Evolutionary conservation across 2,797 vertebrate species (phyloP).

Genomic region (Poecilia gillii): DNA sequence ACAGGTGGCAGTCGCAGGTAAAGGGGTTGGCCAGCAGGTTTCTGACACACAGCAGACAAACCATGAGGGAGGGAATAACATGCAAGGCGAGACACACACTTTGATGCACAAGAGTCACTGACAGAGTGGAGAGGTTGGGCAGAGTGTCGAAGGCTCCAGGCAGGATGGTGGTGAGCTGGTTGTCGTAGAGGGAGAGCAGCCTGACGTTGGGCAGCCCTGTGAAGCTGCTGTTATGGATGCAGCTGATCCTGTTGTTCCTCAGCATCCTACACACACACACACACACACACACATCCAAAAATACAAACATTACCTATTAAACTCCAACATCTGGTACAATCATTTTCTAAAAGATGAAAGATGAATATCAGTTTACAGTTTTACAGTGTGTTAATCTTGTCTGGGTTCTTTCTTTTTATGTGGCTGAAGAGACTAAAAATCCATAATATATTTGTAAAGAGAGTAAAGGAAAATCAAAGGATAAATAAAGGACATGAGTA

Average conservation of each 20-base stretch:
- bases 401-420: background rate
- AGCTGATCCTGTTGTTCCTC: slow-evolving; percentile 94
- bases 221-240: slow-evolving; percentile 97
- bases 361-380: background rate
- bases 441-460: background rate
- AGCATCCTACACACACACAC: slow-evolving; percentile 86
- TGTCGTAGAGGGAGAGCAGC: slow-evolving; percentile 95
- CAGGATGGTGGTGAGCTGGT: slow-evolving; percentile 91
- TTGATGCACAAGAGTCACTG: slow-evolving; percentile 11
- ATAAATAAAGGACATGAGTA: background rate
- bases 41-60: slow-evolving; percentile 66
- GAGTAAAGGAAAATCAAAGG: background rate
- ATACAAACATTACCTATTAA: background rate
- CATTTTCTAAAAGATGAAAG: background rate
- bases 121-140: slow-evolving; percentile 87
- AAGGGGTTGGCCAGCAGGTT: slow-evolving; percentile 96
- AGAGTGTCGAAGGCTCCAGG: slow-evolving; percentile 94
- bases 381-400: background rate
- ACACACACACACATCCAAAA: slow-evolving; percentile 21
- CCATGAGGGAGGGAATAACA: background rate
- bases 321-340: background rate
- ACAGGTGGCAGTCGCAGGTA: slow-evolving; percentile 94
- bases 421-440: background rate
- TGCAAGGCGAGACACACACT: background rate
- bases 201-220: slow-evolving; percentile 90